These are phyloP conservation scores for Protobothrops mucrosquamatus DNA, from an alignment of 2,113 vertebrate species.

Conservation along the genomic window DNA sequence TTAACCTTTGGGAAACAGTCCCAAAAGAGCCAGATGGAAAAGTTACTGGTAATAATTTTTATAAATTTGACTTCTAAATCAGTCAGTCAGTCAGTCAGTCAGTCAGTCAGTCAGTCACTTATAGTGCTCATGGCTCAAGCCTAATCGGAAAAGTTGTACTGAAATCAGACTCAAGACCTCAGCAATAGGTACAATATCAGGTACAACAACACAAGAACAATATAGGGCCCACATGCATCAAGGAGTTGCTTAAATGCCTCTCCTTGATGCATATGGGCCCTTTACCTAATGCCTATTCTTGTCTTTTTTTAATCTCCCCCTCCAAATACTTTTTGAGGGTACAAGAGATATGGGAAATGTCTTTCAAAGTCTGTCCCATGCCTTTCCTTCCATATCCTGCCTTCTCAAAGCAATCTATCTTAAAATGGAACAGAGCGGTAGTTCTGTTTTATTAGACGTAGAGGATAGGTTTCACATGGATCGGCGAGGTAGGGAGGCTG, in stretches of 20 bases:
- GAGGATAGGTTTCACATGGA: neutral
- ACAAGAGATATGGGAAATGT: neutral
- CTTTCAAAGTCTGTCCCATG: neutral
- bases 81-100: too few relatives aligned
- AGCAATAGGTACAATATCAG: neutral
- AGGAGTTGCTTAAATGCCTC: neutral
- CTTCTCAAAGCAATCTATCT: neutral
- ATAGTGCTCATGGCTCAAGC: neutral
- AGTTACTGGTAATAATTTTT: neutral
- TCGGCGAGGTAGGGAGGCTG: neutral
- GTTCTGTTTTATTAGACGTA: neutral
- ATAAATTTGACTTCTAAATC: neutral
- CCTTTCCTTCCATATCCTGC: neutral
- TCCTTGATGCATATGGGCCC: too few relatives aligned
- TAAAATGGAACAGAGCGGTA: neutral
- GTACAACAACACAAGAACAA: neutral
- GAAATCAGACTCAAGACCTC: neutral
- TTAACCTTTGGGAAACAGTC: neutral
- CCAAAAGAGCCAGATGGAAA: neutral
- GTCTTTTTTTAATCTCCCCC: neutral
- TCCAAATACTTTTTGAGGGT: neutral
- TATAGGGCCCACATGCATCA: neutral
- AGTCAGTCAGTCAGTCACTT: neutral
- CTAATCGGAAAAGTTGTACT: neutral
- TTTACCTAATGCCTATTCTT: neutral